A percentile compares a stretch with the other conserved stretches of the same genome.
These are phyloP conservation scores for Pterocles burchelli DNA, from an alignment of 2,113 vertebrate species.

Conservation along the genomic window DNA sequence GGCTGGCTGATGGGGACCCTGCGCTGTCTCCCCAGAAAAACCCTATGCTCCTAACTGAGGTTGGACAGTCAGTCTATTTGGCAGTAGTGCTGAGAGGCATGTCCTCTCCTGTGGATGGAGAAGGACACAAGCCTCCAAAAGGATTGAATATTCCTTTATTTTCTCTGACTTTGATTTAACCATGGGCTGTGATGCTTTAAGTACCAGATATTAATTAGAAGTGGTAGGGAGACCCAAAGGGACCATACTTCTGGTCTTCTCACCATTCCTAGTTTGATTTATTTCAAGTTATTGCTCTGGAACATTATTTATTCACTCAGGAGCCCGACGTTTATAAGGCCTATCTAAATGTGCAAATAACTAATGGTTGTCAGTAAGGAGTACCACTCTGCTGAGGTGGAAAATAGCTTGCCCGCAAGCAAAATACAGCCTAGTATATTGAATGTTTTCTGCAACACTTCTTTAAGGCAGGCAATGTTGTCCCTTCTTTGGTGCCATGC, in stretches of 20 bases:
- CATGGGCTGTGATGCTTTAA: conserved; percentile 32
- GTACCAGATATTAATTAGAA: conserved; percentile 53
- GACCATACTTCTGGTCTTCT: background rate
- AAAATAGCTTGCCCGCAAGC: background rate
- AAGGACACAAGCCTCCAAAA: background rate
- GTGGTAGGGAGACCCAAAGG: conserved; percentile 7
- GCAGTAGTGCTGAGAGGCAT: background rate
- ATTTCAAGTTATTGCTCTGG: conserved; percentile 18
- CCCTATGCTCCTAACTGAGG: too few relatives aligned
- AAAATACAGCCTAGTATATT: background rate
- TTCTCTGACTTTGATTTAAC: conserved; percentile 52
- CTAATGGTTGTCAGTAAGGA: conserved; percentile 34
- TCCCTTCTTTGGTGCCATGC: background rate
- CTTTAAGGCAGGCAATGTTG: background rate
- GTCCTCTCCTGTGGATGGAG: background rate
- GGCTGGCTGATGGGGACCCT: background rate
- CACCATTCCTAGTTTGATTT: conserved; percentile 21
- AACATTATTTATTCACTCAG: conserved; percentile 36
- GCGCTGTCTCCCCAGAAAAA: fast-evolving
- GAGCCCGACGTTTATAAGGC: background rate
- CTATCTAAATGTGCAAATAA: conserved; percentile 18
- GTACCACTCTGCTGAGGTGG: conserved; percentile 21
- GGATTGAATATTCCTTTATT: conserved; percentile 9
- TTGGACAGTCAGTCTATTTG: background rate
- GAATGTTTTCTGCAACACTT: background rate